A percentile compares a stretch with the other conserved stretches of the same genome.
phyloP scores from a whole-genome alignment of 2,797 vertebrate genomes.

The Psittacula echo region DNA sequence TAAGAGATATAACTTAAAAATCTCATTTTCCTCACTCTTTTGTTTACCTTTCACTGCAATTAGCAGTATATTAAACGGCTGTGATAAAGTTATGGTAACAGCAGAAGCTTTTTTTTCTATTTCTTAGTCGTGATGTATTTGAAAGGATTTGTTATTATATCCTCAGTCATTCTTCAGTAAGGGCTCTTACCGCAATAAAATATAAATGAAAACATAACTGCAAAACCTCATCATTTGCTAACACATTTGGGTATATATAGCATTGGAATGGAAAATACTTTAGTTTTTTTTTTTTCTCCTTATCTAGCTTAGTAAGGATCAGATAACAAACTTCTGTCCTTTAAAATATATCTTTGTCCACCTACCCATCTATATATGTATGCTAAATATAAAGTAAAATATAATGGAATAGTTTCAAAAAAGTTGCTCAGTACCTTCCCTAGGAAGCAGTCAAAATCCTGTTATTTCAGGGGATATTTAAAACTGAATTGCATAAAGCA shows the following conservation, averaged over 20 bases:
- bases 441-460: background rate
- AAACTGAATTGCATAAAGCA: slow-evolving; percentile 1
- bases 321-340: background rate
- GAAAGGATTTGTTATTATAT: background rate
- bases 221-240: background rate
- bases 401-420: background rate
- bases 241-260: background rate
- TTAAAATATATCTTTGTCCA: background rate
- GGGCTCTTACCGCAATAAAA: background rate
- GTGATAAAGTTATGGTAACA: background rate
- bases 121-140: background rate
- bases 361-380: background rate
- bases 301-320: background rate
- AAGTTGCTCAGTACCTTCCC: background rate
- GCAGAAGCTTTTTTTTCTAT: background rate
- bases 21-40: background rate
- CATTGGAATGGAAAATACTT: background rate
- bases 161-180: background rate
- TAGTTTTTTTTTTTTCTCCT: background rate
- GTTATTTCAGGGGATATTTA: slow-evolving; percentile 25
- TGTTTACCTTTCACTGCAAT: slow-evolving; percentile 6
- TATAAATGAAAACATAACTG: background rate
- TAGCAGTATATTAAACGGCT: background rate
- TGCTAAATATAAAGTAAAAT: background rate
- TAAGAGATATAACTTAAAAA: background rate